Evolutionary conservation across 2,113 vertebrate species (phyloP), one percentile per base, ranked within the genome.

Genomic region (Toxotes chatareus): DNA sequence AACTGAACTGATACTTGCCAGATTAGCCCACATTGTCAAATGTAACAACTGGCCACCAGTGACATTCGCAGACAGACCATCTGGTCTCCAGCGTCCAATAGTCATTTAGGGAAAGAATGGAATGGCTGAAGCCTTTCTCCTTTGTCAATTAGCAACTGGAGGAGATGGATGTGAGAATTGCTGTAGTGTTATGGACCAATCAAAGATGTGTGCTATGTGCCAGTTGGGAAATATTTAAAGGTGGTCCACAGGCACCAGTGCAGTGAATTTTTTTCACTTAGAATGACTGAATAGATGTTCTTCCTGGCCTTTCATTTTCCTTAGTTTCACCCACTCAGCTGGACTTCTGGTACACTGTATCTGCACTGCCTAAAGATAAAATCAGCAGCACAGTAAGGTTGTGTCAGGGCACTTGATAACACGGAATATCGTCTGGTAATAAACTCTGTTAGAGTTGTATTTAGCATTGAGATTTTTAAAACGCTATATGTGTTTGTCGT

Each of bases 21-120:
- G 89, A 91, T 86, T 85, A 72, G 65, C 75, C 79, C 49, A 80
- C 82, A 76, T 72, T 89, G 84, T 91, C 82, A 86, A 91, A 90
- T 62, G 42, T 76, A 89, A 86, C 91, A 90, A 90, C 88, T 91
- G 90, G 84, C 86, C 80, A 73, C 62, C 2, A 51, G 82, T 89
- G 83, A 90, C 84, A 85, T 76, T 68, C 61, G 12, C 76, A 80
- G 86, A 88, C 78, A 63, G 64, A 80, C 91, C 90, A 90, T 91
- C 91, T 90, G 92, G 83, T 84, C 80, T 88, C 76, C 56, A 66
- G 78, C 16, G 78, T 88, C 88, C 89, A 76, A 77, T 81, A 61
- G 85, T 88, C 61, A 38, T 88, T 88, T 79, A 62, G 74, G 61
- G 74, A 9, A 57, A 82, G 57, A 70, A 82, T 76, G 44, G 47